Evolutionary conservation across 2,113 vertebrate species (phyloP).

Genomic region (Tretioscincus oriximinensis): DNA sequence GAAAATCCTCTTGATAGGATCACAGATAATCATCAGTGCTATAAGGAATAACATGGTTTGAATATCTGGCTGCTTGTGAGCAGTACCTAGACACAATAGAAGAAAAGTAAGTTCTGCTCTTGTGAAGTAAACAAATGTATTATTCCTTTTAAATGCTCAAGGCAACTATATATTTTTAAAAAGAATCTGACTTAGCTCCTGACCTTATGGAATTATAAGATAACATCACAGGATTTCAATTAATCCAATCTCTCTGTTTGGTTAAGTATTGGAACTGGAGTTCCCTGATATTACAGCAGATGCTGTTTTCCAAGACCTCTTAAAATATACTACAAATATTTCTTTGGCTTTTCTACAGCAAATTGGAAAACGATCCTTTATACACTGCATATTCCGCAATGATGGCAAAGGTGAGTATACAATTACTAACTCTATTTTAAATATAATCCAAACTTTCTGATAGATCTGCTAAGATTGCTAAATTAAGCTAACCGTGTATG

Average conservation of each 20-base stretch:
- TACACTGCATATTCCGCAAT: slow-evolving; percentile 96
- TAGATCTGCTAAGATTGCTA: too few species aligned
- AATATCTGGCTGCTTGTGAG: not conserved
- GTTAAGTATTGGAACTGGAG: slow-evolving; percentile 5
- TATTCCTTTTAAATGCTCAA: slow-evolving; percentile 11
- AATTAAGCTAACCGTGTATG: too few species aligned
- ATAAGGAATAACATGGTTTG: slow-evolving; percentile 15
- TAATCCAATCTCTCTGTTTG: not conserved
- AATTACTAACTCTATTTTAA: not conserved
- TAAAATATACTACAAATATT: slow-evolving; percentile 18
- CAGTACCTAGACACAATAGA: not conserved
- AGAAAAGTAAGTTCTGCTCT: not conserved
- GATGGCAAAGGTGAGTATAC: slow-evolving; percentile 93
- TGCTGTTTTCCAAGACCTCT: not conserved
- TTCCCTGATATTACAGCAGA: not conserved
- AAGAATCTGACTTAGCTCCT: slow-evolving; percentile 9
- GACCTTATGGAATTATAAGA: slow-evolving; percentile 27
- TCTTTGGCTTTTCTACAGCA: slow-evolving; percentile 71
- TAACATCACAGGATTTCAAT: not conserved
- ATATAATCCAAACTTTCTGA: too few species aligned
- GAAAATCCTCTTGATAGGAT: slow-evolving; percentile 20
- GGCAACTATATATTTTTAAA: slow-evolving; percentile 11
- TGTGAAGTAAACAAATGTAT: not conserved
- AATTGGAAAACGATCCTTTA: slow-evolving; percentile 89
- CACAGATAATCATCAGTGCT: not conserved